Conservation (phyloP, 2,113 vertebrate species). For the Vulpes vulpes region DNA sequence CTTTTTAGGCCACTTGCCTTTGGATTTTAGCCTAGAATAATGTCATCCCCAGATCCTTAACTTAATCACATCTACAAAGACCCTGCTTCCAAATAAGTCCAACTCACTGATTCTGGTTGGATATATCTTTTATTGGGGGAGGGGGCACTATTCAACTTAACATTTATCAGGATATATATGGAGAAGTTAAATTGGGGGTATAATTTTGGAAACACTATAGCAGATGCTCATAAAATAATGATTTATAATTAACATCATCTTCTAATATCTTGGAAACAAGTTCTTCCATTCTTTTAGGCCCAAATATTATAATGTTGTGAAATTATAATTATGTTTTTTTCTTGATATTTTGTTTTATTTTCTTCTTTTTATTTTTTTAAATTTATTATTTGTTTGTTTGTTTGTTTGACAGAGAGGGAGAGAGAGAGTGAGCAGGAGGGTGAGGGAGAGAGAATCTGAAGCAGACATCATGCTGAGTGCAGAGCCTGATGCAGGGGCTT, state of each 20-base stretch:
- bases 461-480: no score
- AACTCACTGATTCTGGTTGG: not conserved
- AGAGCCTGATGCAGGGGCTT: no score
- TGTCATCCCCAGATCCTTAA: not conserved
- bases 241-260: not conserved
- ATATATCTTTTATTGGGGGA: not conserved
- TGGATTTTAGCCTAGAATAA: not conserved
- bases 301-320: slow-evolving; percentile 2
- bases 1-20: not conserved
- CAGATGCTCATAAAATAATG: not conserved
- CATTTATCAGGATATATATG: not conserved
- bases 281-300: not conserved
- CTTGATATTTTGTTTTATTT: not conserved
- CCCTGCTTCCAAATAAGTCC: not conserved
- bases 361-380: not conserved
- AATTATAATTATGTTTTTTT: not conserved
- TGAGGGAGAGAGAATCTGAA: no score
- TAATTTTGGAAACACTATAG: not conserved
- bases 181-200: not conserved
- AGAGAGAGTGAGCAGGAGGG: no score
- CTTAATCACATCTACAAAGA: not conserved
- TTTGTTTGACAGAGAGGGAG: no score
- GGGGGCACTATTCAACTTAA: not conserved
- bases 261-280: not conserved
- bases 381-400: no score